A percentile compares a stretch with the other conserved stretches of the same genome.
Evolutionary conservation across 1,140 invertebrate genomes (phyloP).

Genomic region (Zaprionus capensis): DNA sequence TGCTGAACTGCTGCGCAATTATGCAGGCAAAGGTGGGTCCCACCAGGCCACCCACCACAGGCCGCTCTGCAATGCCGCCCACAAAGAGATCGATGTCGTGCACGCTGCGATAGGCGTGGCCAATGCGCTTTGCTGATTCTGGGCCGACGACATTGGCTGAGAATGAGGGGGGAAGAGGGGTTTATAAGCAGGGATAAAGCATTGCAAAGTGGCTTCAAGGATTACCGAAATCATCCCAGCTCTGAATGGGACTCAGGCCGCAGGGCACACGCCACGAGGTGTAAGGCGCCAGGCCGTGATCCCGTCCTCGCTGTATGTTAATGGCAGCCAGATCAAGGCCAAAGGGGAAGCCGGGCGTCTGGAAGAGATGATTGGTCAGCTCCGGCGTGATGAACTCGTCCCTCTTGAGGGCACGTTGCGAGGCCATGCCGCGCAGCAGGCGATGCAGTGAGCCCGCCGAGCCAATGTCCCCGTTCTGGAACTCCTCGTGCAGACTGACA

Average conservation of each 20-base stretch:
- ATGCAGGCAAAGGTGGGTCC: conserved; percentile 98
- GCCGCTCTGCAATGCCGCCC: conserved; percentile 93
- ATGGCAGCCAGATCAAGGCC: conserved; percentile 95
- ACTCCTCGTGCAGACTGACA: conserved; percentile 91
- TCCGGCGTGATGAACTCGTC: conserved; percentile 93
- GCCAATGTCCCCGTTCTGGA: conserved; percentile 87
- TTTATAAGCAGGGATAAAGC: background rate
- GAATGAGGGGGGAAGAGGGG: background rate
- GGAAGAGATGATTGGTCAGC: conserved; percentile 94
- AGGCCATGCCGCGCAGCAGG: conserved; percentile 90
- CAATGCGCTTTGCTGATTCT: conserved; percentile 87
- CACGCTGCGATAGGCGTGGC: conserved; percentile 88
- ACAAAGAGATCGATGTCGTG: conserved; percentile 97
- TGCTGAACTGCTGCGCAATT: conserved; percentile 96
- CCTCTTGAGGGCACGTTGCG: conserved; percentile 91
- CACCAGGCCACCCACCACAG: conserved; percentile 92
- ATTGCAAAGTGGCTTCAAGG: background rate
- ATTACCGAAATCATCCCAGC: conserved; percentile 89
- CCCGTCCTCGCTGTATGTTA: conserved; percentile 94
- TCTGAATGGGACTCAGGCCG: conserved; percentile 88
- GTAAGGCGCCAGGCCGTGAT: conserved; percentile 95
- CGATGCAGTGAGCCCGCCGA: conserved; percentile 91
- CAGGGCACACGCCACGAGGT: conserved; percentile 92
- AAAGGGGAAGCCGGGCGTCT: conserved; percentile 88
- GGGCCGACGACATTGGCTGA: conserved; percentile 88